A percentile compares a stretch with the other conserved stretches of the same genome.
Conservation (phyloP, 2,113 vertebrate species). For the Anser cygnoides region DNA sequence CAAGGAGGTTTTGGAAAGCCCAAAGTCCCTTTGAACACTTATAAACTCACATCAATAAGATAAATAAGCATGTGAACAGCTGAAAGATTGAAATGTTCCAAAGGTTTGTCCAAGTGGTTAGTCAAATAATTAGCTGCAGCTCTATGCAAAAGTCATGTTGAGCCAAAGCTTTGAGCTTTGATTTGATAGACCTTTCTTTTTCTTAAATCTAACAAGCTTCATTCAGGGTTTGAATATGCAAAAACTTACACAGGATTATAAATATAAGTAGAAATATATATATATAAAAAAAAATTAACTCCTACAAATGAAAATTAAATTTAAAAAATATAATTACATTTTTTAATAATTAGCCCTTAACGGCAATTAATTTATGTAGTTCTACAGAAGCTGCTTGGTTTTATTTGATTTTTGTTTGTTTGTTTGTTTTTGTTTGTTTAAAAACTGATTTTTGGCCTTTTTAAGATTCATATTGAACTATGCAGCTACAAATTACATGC, state of each 20-base stretch:
- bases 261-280: not conserved
- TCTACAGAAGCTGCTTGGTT: slow-evolving; percentile 48
- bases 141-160: slow-evolving; percentile 42
- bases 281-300: not conserved
- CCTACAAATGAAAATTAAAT: slow-evolving; percentile 10
- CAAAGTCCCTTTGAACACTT: not conserved
- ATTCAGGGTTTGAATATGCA: slow-evolving; percentile 66
- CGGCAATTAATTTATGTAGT: slow-evolving; percentile 5
- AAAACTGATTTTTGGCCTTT: slow-evolving; percentile 28
- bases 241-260: slow-evolving; percentile 54
- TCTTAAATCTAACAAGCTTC: slow-evolving; percentile 35
- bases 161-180: slow-evolving; percentile 60
- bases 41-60: not conserved
- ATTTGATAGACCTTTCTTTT: slow-evolving; percentile 52
- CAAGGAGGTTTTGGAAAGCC: slow-evolving; percentile 10
- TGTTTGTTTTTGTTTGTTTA: not conserved
- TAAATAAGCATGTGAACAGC: not conserved
- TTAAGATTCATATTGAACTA: slow-evolving; percentile 39
- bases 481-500: slow-evolving; percentile 50
- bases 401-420: not conserved
- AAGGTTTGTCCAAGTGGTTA: not conserved
- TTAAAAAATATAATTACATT: not conserved
- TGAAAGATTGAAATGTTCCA: slow-evolving; percentile 9
- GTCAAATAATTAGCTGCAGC: slow-evolving; percentile 35
- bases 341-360: not conserved